phyloP scores from a whole-genome alignment of 2,113 vertebrate genomes.

The Elgaria multicarinata region DNA sequence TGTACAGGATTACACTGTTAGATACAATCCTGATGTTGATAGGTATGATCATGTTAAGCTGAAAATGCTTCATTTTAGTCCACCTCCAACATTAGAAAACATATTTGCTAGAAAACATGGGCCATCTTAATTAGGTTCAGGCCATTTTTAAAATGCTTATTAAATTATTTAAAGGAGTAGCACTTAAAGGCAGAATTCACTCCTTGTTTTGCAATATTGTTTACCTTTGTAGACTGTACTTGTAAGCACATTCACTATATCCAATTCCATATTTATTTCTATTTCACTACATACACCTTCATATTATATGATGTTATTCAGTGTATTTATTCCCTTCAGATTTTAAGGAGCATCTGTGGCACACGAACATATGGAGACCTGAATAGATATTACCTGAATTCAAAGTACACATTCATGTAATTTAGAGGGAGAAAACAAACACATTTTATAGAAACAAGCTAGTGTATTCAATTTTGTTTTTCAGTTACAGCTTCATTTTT shows the following conservation, averaged over 20 bases:
- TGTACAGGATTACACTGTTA: neutral
- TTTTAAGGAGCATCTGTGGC: neutral
- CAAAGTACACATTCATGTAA: neutral
- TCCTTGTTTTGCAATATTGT: neutral
- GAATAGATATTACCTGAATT: neutral
- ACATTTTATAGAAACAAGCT: neutral
- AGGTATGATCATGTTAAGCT: neutral
- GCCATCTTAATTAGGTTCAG: neutral
- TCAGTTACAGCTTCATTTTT: neutral
- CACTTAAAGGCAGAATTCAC: neutral
- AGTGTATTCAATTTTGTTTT: neutral
- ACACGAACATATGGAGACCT: neutral
- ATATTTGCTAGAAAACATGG: slow-evolving; percentile 18
- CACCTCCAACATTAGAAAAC: neutral
- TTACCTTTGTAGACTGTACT: neutral
- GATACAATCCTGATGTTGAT: slow-evolving; percentile 18
- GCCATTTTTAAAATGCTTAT: slow-evolving; percentile 17
- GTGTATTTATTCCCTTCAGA: neutral
- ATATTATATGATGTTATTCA: no score
- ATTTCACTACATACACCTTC: neutral
- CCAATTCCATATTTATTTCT: neutral
- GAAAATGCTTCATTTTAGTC: neutral
- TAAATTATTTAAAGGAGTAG: slow-evolving; percentile 29
- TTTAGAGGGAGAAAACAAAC: neutral
- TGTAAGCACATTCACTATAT: neutral